These are phyloP conservation scores for Podargus strigoides DNA, from an alignment of 2,797 vertebrate species.

Conservation along the genomic window DNA sequence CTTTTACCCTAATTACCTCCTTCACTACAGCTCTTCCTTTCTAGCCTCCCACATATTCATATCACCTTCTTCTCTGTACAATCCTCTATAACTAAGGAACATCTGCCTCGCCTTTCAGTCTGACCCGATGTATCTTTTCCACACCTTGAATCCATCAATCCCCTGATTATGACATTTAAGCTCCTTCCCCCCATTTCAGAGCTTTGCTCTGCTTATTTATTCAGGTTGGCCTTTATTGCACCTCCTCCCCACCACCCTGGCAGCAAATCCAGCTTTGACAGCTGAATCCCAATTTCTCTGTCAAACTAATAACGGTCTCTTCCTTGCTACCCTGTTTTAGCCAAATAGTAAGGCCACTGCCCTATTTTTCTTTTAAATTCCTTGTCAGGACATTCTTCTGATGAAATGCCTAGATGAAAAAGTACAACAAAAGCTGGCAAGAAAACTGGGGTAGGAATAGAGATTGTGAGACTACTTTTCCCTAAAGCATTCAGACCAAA, in stretches of 20 bases:
- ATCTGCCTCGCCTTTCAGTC: background rate
- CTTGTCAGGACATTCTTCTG: constrained; percentile 1
- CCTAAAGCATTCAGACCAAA: background rate
- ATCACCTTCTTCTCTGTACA: background rate
- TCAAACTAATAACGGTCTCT: constrained; percentile 1
- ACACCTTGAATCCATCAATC: background rate
- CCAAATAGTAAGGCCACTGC: background rate
- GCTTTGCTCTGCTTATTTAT: constrained; percentile 11
- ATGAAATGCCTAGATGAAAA: background rate
- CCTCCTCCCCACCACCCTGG: background rate
- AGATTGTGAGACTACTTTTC: background rate
- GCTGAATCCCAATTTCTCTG: constrained; percentile 8
- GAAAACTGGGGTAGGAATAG: background rate
- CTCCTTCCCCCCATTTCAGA: background rate
- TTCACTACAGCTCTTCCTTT: background rate
- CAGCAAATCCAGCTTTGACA: constrained; percentile 22
- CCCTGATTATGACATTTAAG: background rate
- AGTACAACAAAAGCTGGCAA: background rate
- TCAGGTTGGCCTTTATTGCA: background rate
- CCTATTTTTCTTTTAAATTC: constrained; percentile 14
- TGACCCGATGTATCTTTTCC: background rate
- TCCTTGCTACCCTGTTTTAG: background rate
- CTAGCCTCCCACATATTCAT: background rate
- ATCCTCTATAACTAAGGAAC: background rate
- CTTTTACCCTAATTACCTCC: background rate